A percentile compares a stretch with the other conserved stretches of the same genome.
Conservation (phyloP, 1,140 invertebrate species). For the Maniola jurtina region DNA sequence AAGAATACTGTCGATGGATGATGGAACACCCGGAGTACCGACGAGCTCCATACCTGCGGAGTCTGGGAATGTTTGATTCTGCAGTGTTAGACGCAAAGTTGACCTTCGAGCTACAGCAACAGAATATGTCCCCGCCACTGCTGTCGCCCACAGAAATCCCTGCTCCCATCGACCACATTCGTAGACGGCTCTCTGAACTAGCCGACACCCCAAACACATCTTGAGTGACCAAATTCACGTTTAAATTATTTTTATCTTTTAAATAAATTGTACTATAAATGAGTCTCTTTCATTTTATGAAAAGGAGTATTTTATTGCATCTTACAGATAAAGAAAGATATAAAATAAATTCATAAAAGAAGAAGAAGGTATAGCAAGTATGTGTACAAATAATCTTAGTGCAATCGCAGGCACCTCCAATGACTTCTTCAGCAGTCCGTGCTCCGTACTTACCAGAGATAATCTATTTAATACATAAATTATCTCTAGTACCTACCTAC, state of each 20-base stretch:
- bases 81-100: slow-evolving; percentile 59
- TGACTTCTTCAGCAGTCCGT: too few species aligned
- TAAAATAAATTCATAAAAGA: too few species aligned
- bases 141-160: slow-evolving; percentile 33
- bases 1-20: slow-evolving; percentile 78
- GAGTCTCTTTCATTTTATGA: too few species aligned
- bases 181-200: slow-evolving; percentile 50
- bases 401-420: too few species aligned
- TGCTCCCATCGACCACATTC: slow-evolving; percentile 52
- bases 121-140: slow-evolving; percentile 26
- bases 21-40: slow-evolving; percentile 72
- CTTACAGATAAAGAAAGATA: too few species aligned
- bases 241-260: not conserved
- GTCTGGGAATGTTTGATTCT: slow-evolving; percentile 66
- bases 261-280: not conserved
- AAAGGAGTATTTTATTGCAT: too few species aligned
- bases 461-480: too few species aligned
- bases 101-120: slow-evolving; percentile 50
- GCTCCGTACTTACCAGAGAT: too few species aligned
- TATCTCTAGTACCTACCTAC: too few species aligned
- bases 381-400: too few species aligned
- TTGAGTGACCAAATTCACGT: not conserved
- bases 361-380: too few species aligned
- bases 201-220: slow-evolving; percentile 28
- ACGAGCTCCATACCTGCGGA: slow-evolving; percentile 67